Percentiles rank a stretch among this genome's conserved stretches.
phyloP scores from a whole-genome alignment of 2,113 vertebrate species.

The Chelonoidis abingdonii region DNA sequence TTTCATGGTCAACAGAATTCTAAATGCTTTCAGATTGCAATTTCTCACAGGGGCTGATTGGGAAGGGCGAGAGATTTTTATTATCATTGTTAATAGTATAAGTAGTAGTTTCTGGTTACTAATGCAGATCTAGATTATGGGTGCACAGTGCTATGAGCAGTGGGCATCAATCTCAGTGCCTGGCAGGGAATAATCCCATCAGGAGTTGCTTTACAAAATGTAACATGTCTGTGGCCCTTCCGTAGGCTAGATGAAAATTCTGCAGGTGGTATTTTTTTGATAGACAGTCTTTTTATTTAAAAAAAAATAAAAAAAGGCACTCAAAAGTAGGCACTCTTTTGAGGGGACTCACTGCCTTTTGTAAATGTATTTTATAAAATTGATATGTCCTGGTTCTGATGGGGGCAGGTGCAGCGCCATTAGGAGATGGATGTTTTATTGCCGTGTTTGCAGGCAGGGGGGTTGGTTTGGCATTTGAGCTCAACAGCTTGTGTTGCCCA shows the following conservation, averaged over 20 bases:
- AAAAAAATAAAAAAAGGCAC: rapidly evolving
- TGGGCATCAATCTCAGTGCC: background rate
- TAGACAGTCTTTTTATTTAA: background rate
- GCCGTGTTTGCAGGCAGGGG: background rate
- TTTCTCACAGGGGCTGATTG: conserved; percentile 50
- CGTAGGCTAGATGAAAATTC: background rate
- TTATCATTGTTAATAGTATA: conserved; percentile 39
- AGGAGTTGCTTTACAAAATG: background rate
- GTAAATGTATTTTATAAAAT: background rate
- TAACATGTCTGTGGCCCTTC: background rate
- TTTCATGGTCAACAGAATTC: conserved; percentile 57
- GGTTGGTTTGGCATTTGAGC: background rate
- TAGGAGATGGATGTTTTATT: background rate
- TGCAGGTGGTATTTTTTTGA: background rate
- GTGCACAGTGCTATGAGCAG: background rate
- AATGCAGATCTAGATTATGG: conserved; percentile 15
- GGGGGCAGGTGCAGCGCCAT: rapidly evolving
- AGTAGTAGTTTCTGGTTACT: conserved; percentile 40
- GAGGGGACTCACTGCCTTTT: background rate
- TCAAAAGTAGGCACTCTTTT: background rate
- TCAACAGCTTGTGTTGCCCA: background rate
- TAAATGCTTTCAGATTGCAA: conserved; percentile 62
- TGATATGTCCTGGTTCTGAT: rapidly evolving
- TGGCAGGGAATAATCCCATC: conserved; percentile 15
- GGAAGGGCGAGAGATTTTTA: conserved; percentile 23